Evolutionary conservation across 2,888 invertebrate genomes (phyloP).

Genomic region (Drosophila fungiperda): DNA sequence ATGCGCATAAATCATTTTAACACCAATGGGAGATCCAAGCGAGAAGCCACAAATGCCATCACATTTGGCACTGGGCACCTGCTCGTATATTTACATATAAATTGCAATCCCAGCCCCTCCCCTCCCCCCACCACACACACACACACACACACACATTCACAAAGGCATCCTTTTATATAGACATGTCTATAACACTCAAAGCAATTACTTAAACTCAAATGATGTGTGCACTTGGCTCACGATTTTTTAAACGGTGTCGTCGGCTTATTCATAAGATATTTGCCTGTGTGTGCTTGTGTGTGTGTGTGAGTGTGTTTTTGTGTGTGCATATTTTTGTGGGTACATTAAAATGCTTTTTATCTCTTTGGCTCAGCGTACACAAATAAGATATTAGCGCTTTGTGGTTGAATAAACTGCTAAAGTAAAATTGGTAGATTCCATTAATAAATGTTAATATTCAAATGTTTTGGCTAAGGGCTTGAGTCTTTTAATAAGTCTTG

Average conservation of each 20-base stretch:
- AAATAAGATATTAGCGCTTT: slow-evolving; percentile 9
- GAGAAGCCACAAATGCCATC: slow-evolving; percentile 26
- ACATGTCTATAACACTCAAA: slow-evolving; percentile 36
- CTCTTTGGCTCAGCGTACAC: slow-evolving; percentile 23
- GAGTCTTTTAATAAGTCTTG: background rate
- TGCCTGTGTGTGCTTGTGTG: background rate
- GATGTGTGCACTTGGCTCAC: slow-evolving; percentile 34
- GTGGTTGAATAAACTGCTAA: background rate
- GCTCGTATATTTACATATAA: slow-evolving; percentile 47
- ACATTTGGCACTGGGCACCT: slow-evolving; percentile 43
- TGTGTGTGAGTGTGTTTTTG: background rate
- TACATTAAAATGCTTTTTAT: slow-evolving; percentile 26
- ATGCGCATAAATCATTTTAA: slow-evolving; percentile 67
- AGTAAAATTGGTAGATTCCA: background rate
- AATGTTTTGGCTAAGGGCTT: background rate
- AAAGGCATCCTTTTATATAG: slow-evolving; percentile 3
- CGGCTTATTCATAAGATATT: slow-evolving; percentile 29
- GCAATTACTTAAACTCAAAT: slow-evolving; percentile 59
- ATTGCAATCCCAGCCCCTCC: slow-evolving; percentile 4
- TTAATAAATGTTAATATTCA: background rate
- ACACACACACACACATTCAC: background rate
- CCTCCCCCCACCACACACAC: background rate
- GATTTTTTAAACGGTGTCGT: slow-evolving; percentile 36
- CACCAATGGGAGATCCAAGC: slow-evolving; percentile 29
- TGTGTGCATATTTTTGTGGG: background rate